Conservation (phyloP, 2,888 invertebrate genomes). For the Siphonodentalium dalli region DNA sequence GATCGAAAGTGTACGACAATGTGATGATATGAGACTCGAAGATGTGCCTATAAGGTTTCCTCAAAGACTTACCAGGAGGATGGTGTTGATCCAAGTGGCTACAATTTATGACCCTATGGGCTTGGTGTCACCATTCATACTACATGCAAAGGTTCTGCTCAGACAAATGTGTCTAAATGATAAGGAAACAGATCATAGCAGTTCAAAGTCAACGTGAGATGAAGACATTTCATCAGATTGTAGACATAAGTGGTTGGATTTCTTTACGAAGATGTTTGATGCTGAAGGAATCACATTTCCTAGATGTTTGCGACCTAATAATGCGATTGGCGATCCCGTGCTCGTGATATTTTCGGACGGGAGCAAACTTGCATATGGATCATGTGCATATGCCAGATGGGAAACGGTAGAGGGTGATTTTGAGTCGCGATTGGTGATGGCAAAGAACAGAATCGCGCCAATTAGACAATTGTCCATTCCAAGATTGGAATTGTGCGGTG, state of each 20-base stretch:
- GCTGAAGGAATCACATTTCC: neutral
- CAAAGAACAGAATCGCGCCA: slow-evolving; percentile 1
- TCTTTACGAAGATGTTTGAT: neutral
- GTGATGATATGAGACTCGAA: neutral
- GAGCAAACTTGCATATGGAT: slow-evolving; percentile 1
- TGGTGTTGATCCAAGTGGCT: slow-evolving; percentile 7
- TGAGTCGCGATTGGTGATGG: neutral
- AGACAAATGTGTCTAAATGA: neutral
- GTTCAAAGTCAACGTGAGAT: slow-evolving; percentile 2
- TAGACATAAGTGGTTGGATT: neutral
- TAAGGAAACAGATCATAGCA: no score
- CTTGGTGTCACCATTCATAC: neutral
- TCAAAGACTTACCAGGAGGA: neutral
- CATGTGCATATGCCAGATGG: slow-evolving; percentile 10
- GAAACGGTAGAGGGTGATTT: neutral
- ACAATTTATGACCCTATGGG: slow-evolving; percentile 1
- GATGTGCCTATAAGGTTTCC: neutral
- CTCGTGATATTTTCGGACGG: slow-evolving; percentile 5
- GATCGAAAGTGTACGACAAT: neutral
- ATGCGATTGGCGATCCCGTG: neutral
- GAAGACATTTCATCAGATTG: neutral
- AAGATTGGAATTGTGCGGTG: slow-evolving; percentile 4
- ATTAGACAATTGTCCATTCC: slow-evolving; percentile 3
- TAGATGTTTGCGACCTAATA: neutral
- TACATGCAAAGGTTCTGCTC: slow-evolving; percentile 3